Base-by-base conservation (phyloP, 2,797 vertebrate species). In the Arnoldichthys spilopterus region DNA sequence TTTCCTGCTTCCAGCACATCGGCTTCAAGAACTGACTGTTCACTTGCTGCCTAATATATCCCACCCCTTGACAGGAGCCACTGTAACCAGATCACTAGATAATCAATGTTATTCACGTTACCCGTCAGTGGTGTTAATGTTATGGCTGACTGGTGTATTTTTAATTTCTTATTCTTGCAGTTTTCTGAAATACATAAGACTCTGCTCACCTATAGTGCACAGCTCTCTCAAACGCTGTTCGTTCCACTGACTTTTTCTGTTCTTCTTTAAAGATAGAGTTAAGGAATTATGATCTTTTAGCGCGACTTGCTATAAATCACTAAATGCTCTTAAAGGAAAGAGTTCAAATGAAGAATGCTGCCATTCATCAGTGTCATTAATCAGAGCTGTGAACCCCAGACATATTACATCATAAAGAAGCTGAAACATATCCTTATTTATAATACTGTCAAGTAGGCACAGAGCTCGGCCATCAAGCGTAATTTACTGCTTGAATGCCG, bases 401-500 rank as follows among this genome's bases (percentile, higher is more conserved):
- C 49, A 70, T 61, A 63, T 71, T 58, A 70, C 43, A 61, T 66
- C 53, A 73, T 68, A 81, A 76, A 58, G 66, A 45, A 49, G 8
- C 56, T 59, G 20, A 69, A 75, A 68, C 18, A 47, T 28, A 68
- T 32, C 28, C 13, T 62, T 62, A 51, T 77, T 68, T 64, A 73
- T 75, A 32, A 22, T 18, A 7, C 67, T 34, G 64, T 30, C 45
- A 47, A 58, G 49, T 37, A 74, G 62, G 66, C 66, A 59, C 20
- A 59, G 71, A 16, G 37, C 26, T 20, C 28, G 13, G 53, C 59
- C 62, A 75, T 74, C 45, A 30, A 56, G 51, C 37, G n/a, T 77
- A 77, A 81, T 83, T 56, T 76, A 74, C 18, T 32, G 59, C 71
- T 61, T 74, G 51, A 72, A 67, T 45, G 40, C 34, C 26, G 4